Evolutionary conservation across 2,888 invertebrate species (phyloP).

Genomic region (Mesochorus sp.): DNA sequence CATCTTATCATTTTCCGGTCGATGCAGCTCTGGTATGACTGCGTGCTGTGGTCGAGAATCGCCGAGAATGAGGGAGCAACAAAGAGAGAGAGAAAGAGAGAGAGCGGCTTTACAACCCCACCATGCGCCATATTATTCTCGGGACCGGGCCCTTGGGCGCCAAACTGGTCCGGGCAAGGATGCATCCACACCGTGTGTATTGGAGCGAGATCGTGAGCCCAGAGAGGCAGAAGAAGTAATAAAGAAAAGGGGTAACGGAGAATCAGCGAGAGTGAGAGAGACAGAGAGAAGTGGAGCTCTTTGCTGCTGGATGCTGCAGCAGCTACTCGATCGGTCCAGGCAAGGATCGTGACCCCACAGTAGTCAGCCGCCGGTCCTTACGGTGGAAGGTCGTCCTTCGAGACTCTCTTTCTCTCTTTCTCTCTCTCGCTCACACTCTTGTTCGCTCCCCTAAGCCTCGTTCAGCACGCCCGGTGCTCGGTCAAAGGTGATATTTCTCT

Average conservation of each 20-base stretch:
- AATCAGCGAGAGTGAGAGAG: slow-evolving; percentile 24
- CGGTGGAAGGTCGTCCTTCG: slow-evolving; percentile 62
- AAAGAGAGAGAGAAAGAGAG: slow-evolving; percentile 40
- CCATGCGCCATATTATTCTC: slow-evolving; percentile 38
- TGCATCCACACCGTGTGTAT: slow-evolving; percentile 49
- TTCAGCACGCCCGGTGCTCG: slow-evolving; percentile 46
- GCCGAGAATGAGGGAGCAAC: slow-evolving; percentile 22
- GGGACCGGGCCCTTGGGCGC: slow-evolving; percentile 45
- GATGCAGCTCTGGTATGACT: background rate
- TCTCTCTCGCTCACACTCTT: background rate
- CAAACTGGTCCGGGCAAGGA: slow-evolving; percentile 58
- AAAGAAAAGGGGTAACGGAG: slow-evolving; percentile 43
- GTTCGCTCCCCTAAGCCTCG: slow-evolving; percentile 34
- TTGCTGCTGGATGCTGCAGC: slow-evolving; percentile 56
- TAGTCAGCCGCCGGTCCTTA: slow-evolving; percentile 66
- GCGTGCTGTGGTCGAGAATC: background rate
- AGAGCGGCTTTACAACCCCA: background rate
- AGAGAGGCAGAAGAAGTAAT: slow-evolving; percentile 31
- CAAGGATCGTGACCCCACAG: slow-evolving; percentile 63
- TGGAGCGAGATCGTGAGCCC: slow-evolving; percentile 10
- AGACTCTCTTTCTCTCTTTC: slow-evolving; percentile 28
- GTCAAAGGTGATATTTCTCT: slow-evolving; percentile 55
- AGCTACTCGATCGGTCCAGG: slow-evolving; percentile 60
- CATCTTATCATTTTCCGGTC: background rate
- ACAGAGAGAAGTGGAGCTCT: slow-evolving; percentile 43